Evolutionary conservation across 2,113 vertebrate species (phyloP).

Genomic region (Pimephales promelas): DNA sequence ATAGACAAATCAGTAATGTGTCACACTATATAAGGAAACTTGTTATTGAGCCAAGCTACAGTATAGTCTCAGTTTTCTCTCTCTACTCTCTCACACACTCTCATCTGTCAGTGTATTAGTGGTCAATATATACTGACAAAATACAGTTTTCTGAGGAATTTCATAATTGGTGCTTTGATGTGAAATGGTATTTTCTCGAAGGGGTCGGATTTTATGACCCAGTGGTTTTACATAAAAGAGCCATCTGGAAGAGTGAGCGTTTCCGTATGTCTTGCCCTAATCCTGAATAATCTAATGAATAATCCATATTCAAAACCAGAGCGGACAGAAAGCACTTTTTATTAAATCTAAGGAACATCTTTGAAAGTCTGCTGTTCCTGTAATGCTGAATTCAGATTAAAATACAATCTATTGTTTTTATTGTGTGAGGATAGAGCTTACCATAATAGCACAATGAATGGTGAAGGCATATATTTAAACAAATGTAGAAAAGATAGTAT

Average conservation of each 20-base stretch:
- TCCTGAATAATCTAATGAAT: constrained; percentile 44
- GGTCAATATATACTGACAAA: neutral
- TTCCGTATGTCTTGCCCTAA: constrained; percentile 41
- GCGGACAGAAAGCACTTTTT: neutral
- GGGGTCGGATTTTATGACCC: constrained; percentile 16
- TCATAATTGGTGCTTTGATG: neutral
- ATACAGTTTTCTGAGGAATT: constrained; percentile 26
- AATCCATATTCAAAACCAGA: constrained; percentile 41
- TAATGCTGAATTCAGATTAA: constrained; percentile 23
- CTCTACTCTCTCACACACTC: neutral
- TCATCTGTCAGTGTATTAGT: neutral
- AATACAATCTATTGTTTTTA: neutral
- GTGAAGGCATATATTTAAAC: neutral
- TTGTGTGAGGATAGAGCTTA: neutral
- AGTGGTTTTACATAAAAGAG: constrained; percentile 42
- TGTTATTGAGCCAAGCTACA: neutral
- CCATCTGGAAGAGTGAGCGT: constrained; percentile 47
- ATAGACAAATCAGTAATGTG: neutral
- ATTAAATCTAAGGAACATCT: constrained; percentile 13
- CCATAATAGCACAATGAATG: neutral
- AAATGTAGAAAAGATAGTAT: neutral
- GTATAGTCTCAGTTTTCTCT: neutral
- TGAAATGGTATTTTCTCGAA: constrained; percentile 1
- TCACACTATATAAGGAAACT: neutral
- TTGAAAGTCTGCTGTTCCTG: constrained; percentile 1